A percentile compares a stretch with the other conserved stretches of the same genome.
phyloP scores from a whole-genome alignment of 53 echinoderm and acorn worm species.

The Patiria pectinifera region DNA sequence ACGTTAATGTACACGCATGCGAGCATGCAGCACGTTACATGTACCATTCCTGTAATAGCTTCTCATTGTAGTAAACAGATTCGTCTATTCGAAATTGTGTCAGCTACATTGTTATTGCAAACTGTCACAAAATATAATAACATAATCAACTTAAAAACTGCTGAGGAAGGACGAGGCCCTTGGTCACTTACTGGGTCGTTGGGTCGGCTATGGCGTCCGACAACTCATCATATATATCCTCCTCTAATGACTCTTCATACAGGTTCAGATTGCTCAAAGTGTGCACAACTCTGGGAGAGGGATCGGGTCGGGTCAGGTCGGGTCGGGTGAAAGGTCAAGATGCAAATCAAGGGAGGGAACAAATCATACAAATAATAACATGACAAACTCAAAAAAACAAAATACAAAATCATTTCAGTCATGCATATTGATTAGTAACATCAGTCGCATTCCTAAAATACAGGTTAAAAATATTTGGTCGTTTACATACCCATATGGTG shows the following conservation, averaged over 20 bases:
- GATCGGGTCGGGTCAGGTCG: conserved; percentile 44
- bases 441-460: neutral
- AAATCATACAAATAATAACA: conserved; percentile 35
- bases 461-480: neutral
- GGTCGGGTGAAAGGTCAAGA: conserved; percentile 63
- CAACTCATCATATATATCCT: conserved; percentile 92
- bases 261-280: conserved; percentile 90
- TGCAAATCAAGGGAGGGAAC: conserved; percentile 41
- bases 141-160: neutral
- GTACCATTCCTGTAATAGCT: no score
- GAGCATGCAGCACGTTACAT: no score
- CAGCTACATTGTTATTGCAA: no score
- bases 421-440: neutral
- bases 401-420: neutral
- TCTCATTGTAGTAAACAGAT: no score
- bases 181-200: conserved; percentile 97
- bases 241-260: conserved; percentile 81
- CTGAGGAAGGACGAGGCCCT: conserved; percentile 1
- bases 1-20: no score
- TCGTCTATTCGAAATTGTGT: no score
- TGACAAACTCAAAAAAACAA: neutral
- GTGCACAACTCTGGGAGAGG: conserved; percentile 78
- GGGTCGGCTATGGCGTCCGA: conserved; percentile 95
- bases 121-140: no score
- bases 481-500: neutral